Percentiles rank a stretch among this genome's conserved stretches.
Conservation (phyloP, 2,797 vertebrate genomes). For the Peromyscus attwateri region DNA sequence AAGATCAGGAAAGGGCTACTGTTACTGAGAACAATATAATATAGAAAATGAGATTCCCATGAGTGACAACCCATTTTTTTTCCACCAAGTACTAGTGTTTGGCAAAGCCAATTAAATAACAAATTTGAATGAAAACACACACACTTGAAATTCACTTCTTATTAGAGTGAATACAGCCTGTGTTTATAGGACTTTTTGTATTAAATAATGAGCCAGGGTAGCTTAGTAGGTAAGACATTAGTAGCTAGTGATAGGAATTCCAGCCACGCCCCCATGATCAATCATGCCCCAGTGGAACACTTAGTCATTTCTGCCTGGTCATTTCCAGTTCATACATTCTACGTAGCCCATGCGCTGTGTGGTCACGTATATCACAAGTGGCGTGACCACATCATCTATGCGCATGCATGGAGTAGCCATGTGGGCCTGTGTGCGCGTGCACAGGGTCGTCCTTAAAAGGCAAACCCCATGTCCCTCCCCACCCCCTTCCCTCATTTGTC, state of each 20-base stretch:
- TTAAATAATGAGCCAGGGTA: not conserved
- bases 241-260: not conserved
- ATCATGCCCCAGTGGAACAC: too few relatives aligned
- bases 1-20: not conserved
- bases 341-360: too few relatives aligned
- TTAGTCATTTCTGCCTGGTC: too few relatives aligned
- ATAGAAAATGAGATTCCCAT: not conserved
- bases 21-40: not conserved
- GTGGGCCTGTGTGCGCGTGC: too few relatives aligned
- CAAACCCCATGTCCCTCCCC: too few relatives aligned
- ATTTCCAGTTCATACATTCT: too few relatives aligned
- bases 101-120: not conserved
- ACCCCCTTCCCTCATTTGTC: too few relatives aligned
- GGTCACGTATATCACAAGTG: too few relatives aligned
- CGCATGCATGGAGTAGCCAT: too few relatives aligned
- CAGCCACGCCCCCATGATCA: too few relatives aligned
- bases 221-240: not conserved
- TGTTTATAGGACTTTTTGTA: not conserved
- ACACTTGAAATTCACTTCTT: not conserved
- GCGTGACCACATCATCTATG: too few relatives aligned
- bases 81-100: not conserved
- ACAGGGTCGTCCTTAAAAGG: too few relatives aligned
- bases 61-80: constrained; percentile 29
- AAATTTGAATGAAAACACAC: not conserved
- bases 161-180: not conserved